Percentiles rank a stretch among this genome's conserved stretches.
These are phyloP conservation scores for Harpagifer antarcticus DNA, from an alignment of 2,797 vertebrate genomes.

Conservation along the genomic window DNA sequence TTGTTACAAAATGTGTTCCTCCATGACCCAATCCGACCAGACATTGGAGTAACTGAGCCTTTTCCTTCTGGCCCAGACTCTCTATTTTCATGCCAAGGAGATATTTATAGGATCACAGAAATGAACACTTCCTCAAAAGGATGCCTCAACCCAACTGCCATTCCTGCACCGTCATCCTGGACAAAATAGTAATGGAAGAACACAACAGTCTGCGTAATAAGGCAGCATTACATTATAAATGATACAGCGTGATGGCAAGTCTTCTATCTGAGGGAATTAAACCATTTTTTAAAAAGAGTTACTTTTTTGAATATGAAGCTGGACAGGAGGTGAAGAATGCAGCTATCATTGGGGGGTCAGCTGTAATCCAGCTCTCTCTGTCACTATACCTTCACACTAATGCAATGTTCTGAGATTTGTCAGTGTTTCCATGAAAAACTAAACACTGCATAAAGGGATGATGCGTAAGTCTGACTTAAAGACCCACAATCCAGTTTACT, in stretches of 20 bases:
- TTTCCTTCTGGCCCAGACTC: conserved; percentile 29
- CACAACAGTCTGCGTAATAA: conserved; percentile 5
- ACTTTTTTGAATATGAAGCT: conserved; percentile 11
- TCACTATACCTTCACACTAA: conserved; percentile 13
- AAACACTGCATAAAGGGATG: conserved; percentile 3
- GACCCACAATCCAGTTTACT: conserved; percentile 29
- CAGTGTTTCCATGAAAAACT: background rate
- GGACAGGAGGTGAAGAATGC: conserved; percentile 15
- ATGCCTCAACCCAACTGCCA: conserved; percentile 29
- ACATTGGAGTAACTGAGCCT: conserved; percentile 57
- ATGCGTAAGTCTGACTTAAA: conserved; percentile 18
- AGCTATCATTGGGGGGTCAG: conserved; percentile 38
- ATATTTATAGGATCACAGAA: conserved; percentile 74
- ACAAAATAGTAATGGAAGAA: conserved; percentile 27
- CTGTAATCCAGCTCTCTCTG: conserved; percentile 42
- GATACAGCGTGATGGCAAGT: background rate
- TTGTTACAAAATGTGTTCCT: conserved; percentile 46
- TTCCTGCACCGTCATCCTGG: conserved; percentile 42
- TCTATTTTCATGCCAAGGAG: conserved; percentile 28
- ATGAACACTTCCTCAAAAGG: conserved; percentile 60
- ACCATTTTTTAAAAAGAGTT: background rate
- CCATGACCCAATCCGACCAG: conserved; percentile 34
- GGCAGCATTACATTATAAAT: conserved; percentile 7
- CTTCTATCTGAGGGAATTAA: conserved; percentile 7
- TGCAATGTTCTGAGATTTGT: conserved; percentile 6